Conservation (phyloP, 2,113 vertebrate species). For the Oriolus oriolus region DNA sequence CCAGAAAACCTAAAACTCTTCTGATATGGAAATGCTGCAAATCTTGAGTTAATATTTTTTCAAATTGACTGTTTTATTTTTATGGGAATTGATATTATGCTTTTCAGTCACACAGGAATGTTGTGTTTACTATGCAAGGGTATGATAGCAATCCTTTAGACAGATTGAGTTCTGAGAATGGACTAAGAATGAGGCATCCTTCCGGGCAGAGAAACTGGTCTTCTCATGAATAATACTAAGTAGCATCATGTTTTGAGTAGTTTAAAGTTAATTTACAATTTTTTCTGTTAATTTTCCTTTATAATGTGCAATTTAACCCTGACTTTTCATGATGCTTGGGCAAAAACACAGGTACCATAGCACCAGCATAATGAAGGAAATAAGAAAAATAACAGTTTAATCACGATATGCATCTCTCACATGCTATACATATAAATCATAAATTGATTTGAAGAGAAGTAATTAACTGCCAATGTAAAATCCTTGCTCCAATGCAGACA, state of each 20-base stretch:
- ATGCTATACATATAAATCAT: not conserved
- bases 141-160: not conserved
- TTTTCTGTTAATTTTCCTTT: not conserved
- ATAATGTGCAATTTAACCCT: not conserved
- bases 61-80: not conserved
- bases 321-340: not conserved
- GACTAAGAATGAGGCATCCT: not conserved
- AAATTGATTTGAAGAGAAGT: not conserved
- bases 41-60: not conserved
- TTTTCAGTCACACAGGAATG: not conserved
- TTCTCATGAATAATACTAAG: not conserved
- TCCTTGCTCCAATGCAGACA: accelerated
- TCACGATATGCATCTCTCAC: not conserved
- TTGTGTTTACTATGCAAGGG: not conserved
- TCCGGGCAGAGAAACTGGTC: not conserved
- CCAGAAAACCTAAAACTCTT: not conserved
- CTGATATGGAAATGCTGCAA: not conserved
- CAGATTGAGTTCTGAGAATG: not conserved
- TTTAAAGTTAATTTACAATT: not conserved
- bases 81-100: not conserved
- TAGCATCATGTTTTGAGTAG: not conserved
- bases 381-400: not conserved
- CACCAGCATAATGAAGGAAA: not conserved
- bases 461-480: not conserved
- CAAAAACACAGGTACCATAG: not conserved